Base-by-base conservation (phyloP, 1,140 invertebrate species). In the Leptinotarsa defecta region DNA sequence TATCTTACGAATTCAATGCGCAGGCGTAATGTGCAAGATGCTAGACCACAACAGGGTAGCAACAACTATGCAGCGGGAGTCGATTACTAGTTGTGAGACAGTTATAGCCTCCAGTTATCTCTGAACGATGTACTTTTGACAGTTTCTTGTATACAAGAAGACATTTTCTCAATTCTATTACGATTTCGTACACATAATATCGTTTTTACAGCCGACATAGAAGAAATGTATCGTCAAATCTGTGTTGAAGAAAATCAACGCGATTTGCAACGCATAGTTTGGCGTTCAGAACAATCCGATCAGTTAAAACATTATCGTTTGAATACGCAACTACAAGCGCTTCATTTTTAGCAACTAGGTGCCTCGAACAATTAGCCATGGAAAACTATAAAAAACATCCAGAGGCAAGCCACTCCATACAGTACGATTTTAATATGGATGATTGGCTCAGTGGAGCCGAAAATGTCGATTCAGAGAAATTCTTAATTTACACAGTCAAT, bases 371-470 rank as follows among this genome's bases (percentile, higher is more conserved):
- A 83, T 43, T 82, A 83, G 81, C 73, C 82, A 3, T 82, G 78
- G 2, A 73, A 24, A 62, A 84, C 85, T 70, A 76, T 80, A 73
- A 77, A 62, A 48, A 6, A 1, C 84, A 76, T 82, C 82, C 85
- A 48, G 19, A 67, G 15, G 83, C 79, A 79, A n/a, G 74, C 80
- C 74, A 74, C 79, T 57, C 52, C 27, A 79, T 85, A 5, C 4
- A 64, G 61, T 73, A 74, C 24, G 83, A 86, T 78, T 86, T 86
- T 77, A 88, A 88, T 77, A 83, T 88, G 1, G 87, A 89, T 71
- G 86, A 89, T 75, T 48, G 86, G 5, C 65, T 87, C 5, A 80
- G 81, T 20, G 86, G 86, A 48, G 82, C 80, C 15, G 75, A 83
- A 76, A 71, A 49, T n/a, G 52, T 57, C n/a, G 52, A n/a, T 4